Base-by-base conservation (phyloP, 2,113 vertebrate species). In the Malurus elegans region DNA sequence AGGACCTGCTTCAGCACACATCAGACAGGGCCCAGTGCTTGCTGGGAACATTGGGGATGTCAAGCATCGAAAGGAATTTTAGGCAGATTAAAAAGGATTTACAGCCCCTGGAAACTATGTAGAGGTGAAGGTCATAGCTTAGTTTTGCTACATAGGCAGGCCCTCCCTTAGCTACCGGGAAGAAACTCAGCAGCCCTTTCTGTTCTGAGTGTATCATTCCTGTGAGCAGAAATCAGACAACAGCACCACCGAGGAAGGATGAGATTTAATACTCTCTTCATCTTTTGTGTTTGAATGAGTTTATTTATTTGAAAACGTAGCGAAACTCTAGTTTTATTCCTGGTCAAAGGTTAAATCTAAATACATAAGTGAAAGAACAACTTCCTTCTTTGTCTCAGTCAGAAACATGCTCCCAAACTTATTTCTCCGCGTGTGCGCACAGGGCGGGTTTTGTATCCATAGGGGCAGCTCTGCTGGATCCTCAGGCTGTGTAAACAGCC, bases 21-120 rank as follows among this genome's bases (percentile, higher is more conserved):
- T 18, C 3, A 0, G 48, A n/a, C 45, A 57, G 18, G 14, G 20
- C 67, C 28, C 44, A 12, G 0, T 0, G 0, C 51, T 71, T 48
- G 18, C 44, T 21, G 69, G 48, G 28, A 13, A 20, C 21, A 4
- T 2, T 4, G 50, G 0, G 23, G 18, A 24, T 9, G 5, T 54
- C 25, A 50, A 58, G 31, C 6, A 14, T 31, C 29, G 42, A 70
- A 85, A 69, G 40, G 50, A 71, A 42, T 38, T 84, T 42, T 1
- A 66, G 47, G 23, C 38, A 62, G 44, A 24, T 42, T 17, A 2
- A 9, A n/a, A 42, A 28, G 5, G 45, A 2, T 48, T 75, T 44
- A 16, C 26, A 38, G 11, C 9, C 14, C 6, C 42, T 82, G 54
- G 34, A 45, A 79, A 36, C 28, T 21, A 14, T 1, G 14, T 2